A percentile compares a stretch with the other conserved stretches of the same genome.
phyloP scores from a whole-genome alignment of 2,888 invertebrate species.

The Plagiodera versicolora region DNA sequence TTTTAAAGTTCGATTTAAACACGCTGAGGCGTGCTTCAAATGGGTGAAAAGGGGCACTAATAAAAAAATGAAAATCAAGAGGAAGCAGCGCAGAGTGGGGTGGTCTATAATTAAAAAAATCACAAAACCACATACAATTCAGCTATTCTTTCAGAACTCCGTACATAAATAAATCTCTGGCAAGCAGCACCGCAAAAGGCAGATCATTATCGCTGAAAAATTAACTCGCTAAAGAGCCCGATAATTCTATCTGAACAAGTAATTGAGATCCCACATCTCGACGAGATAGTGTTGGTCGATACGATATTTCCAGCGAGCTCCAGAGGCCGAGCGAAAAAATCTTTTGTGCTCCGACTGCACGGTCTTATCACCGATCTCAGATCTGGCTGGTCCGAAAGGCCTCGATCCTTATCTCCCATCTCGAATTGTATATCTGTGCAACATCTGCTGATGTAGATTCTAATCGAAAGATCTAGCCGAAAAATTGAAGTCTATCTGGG shows the following conservation, averaged over 20 bases:
- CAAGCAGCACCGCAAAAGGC: neutral
- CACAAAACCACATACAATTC: too few species aligned
- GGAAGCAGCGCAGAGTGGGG: too few species aligned
- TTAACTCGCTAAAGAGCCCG: constrained; percentile 23
- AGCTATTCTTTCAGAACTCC: too few species aligned
- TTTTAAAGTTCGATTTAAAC: too few species aligned
- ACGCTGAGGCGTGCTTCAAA: too few species aligned
- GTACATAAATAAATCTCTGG: neutral
- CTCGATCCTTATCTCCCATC: constrained; percentile 34
- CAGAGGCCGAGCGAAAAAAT: constrained; percentile 18
- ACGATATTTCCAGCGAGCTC: constrained; percentile 25
- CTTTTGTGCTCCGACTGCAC: constrained; percentile 27
- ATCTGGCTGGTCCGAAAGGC: constrained; percentile 29
- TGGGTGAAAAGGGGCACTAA: too few species aligned
- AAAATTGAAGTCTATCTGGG: constrained; percentile 35
- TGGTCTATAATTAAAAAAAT: too few species aligned
- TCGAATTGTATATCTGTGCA: constrained; percentile 36
- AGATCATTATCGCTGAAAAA: constrained; percentile 23
- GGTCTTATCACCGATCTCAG: constrained; percentile 27
- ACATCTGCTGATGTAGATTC: constrained; percentile 43
- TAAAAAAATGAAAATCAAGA: too few species aligned
- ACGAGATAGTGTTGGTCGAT: constrained; percentile 31
- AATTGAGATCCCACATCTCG: constrained; percentile 32
- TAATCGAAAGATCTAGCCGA: constrained; percentile 30
- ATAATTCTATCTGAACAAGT: constrained; percentile 31